A percentile compares a stretch with the other conserved stretches of the same genome.
phyloP scores from a whole-genome alignment of 2,888 invertebrate species.

The Oasisia sp. region DNA sequence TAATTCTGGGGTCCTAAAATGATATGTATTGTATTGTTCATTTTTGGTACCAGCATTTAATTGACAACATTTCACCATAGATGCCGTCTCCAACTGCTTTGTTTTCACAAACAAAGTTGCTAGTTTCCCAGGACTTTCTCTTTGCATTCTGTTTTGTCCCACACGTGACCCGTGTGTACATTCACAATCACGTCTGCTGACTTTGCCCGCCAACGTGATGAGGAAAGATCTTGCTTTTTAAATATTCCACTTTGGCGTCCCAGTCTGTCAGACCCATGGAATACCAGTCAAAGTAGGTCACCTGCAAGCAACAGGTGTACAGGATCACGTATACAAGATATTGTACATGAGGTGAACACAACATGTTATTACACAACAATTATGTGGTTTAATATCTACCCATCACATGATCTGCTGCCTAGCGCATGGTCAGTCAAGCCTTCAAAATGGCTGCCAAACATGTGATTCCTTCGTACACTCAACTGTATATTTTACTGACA shows the following conservation, averaged over 20 bases:
- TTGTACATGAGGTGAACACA: not conserved
- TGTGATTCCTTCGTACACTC: no score
- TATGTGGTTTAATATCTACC: no score
- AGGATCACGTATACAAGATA: no score
- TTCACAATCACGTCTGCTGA: not conserved
- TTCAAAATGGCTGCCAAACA: no score
- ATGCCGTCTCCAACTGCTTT: not conserved
- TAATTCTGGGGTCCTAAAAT: no score
- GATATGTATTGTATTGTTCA: not conserved
- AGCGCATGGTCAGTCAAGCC: no score
- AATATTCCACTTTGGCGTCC: conserved; percentile 38
- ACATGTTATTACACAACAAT: no score
- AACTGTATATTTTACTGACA: no score
- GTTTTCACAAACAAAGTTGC: not conserved
- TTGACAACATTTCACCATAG: not conserved
- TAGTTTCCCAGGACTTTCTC: not conserved
- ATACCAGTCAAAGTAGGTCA: conserved; percentile 44
- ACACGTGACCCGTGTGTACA: not conserved
- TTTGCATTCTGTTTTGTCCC: not conserved
- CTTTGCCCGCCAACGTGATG: not conserved
- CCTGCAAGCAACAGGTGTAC: conserved; percentile 31
- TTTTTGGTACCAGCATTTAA: not conserved
- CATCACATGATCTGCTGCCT: no score
- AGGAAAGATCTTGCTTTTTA: conserved; percentile 40
- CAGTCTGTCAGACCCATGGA: conserved; percentile 46